These are phyloP conservation scores for Anabacerthia variegaticeps DNA, from an alignment of 2,797 vertebrate species.

Conservation along the genomic window DNA sequence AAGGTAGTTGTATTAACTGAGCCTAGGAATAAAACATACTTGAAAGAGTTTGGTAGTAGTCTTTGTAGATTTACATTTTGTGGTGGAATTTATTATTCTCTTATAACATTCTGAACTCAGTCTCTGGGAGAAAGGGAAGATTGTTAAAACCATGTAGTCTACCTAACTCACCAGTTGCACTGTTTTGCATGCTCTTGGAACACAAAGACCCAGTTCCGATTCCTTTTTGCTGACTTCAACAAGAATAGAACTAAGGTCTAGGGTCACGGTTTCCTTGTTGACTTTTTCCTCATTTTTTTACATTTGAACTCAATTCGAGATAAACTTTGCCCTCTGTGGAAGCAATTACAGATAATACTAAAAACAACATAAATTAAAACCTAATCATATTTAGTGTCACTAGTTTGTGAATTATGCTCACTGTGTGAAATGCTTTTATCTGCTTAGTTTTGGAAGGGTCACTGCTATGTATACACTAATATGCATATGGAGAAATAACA, in stretches of 20 bases:
- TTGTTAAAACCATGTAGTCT: neutral
- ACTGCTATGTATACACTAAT: neutral
- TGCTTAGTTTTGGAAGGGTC: conserved; percentile 12
- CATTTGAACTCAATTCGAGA: conserved; percentile 44
- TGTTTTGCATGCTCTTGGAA: neutral
- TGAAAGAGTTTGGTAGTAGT: neutral
- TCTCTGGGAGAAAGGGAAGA: neutral
- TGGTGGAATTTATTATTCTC: neutral
- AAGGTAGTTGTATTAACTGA: neutral
- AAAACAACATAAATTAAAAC: conserved; percentile 53
- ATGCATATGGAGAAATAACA: neutral
- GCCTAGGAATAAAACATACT: neutral
- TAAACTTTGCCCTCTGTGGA: conserved; percentile 59
- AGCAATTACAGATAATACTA: conserved; percentile 49
- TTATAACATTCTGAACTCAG: neutral
- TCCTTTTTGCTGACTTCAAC: conserved; percentile 8
- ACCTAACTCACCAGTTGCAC: neutral
- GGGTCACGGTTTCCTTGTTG: conserved; percentile 34
- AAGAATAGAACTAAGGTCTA: conserved; percentile 14
- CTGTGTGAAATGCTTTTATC: neutral
- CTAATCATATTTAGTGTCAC: neutral
- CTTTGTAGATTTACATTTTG: neutral
- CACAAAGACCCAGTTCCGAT: neutral
- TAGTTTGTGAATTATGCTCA: conserved; percentile 6
- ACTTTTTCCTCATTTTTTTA: conserved; percentile 50